Evolutionary conservation across 2,888 invertebrate genomes (phyloP).

Genomic region (Stenotaenia linearis): DNA sequence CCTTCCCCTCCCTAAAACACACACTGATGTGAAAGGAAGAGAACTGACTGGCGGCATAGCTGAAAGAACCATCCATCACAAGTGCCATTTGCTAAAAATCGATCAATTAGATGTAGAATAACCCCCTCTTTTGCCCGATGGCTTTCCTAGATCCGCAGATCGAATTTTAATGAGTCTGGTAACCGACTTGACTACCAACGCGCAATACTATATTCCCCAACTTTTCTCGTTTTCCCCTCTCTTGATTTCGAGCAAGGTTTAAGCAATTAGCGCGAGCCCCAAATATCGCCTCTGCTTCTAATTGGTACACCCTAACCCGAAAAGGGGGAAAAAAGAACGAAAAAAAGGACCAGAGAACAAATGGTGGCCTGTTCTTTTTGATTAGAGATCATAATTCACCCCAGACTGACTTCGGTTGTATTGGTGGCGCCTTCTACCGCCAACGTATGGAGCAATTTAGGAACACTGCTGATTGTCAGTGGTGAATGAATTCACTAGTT

Average conservation of each 20-base stretch:
- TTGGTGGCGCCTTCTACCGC: conserved; percentile 5
- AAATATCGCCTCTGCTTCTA: background rate
- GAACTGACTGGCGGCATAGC: background rate
- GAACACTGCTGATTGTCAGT: background rate
- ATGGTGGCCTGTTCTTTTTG: conserved; percentile 8
- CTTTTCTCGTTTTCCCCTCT: background rate
- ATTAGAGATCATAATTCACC: conserved; percentile 10
- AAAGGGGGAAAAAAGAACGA: background rate
- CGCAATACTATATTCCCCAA: background rate
- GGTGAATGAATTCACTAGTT: conserved; percentile 20
- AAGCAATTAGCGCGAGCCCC: background rate
- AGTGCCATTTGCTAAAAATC: background rate
- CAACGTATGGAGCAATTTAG: background rate
- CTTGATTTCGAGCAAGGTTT: background rate
- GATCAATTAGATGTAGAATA: background rate
- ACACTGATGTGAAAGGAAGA: background rate
- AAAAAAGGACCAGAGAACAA: background rate
- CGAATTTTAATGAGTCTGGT: background rate
- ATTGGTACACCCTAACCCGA: background rate
- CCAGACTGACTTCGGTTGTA: background rate
- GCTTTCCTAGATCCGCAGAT: background rate
- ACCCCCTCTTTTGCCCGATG: background rate
- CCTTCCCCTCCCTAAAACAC: too few species aligned
- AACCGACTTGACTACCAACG: background rate
- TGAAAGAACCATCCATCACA: background rate